phyloP scores from a whole-genome alignment of 2,797 vertebrate species.

The Synaphobranchus kaupii region DNA sequence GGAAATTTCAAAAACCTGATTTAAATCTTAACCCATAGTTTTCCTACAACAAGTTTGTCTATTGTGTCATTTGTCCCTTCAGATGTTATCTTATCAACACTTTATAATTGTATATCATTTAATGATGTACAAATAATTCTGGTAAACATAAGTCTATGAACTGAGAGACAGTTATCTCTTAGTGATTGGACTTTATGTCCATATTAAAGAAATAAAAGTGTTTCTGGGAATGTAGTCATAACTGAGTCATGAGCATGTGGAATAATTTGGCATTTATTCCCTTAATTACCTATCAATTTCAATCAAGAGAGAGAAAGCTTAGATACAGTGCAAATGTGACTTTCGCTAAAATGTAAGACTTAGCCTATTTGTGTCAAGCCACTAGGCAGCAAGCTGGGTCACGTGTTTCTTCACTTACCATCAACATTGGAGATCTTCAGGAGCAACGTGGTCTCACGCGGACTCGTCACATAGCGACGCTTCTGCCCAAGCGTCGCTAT shows the following conservation, averaged over 20 bases:
- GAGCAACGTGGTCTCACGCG: too few species aligned
- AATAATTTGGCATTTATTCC: conserved; percentile 60
- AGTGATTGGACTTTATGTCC: background rate
- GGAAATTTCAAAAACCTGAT: too few species aligned
- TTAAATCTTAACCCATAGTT: too few species aligned
- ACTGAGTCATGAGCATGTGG: conserved; percentile 44
- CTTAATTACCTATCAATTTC: conserved; percentile 54
- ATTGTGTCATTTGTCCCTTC: background rate
- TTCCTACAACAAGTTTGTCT: too few species aligned
- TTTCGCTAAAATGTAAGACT: background rate
- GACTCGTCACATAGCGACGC: too few species aligned
- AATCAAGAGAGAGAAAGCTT: conserved; percentile 59
- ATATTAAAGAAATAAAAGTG: background rate
- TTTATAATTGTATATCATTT: background rate
- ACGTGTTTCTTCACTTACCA: background rate
- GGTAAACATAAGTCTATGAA: background rate
- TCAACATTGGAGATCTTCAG: background rate
- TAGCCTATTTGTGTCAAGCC: background rate
- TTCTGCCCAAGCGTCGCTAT: too few species aligned
- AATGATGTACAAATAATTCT: background rate
- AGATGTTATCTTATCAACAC: background rate
- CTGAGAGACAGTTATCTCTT: background rate
- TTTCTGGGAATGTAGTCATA: conserved; percentile 44
- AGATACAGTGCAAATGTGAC: background rate
- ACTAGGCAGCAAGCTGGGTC: background rate